phyloP scores from a whole-genome alignment of 1,140 invertebrate species.

The Scaptomyza hsui region DNA sequence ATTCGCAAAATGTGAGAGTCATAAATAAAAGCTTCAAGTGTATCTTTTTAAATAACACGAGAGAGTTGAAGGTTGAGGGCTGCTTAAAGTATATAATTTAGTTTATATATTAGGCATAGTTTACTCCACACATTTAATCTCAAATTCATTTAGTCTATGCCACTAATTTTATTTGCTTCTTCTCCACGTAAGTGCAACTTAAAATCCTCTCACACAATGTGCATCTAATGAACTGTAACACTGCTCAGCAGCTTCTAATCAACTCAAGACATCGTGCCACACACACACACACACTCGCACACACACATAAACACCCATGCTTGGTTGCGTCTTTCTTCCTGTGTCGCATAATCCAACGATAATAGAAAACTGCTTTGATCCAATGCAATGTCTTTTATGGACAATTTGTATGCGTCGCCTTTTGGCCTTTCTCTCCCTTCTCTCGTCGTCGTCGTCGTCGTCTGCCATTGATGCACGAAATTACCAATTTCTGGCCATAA shows the following conservation, averaged over 20 bases:
- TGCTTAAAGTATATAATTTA: too few relatives aligned
- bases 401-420: constrained; percentile 73
- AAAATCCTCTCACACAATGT: constrained; percentile 33
- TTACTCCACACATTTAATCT: too few relatives aligned
- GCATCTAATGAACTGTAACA: constrained; percentile 48
- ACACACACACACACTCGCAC: not conserved
- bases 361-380: constrained; percentile 72
- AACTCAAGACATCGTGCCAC: constrained; percentile 40
- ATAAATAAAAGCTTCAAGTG: constrained; percentile 44
- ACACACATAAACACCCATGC: constrained; percentile 8
- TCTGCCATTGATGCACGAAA: constrained; percentile 69
- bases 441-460: constrained; percentile 26
- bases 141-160: constrained; percentile 26
- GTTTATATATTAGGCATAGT: too few relatives aligned
- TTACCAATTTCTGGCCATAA: constrained; percentile 80
- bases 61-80: not conserved
- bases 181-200: constrained; percentile 2
- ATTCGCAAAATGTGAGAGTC: constrained; percentile 52
- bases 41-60: constrained; percentile 5
- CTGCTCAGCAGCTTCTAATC: constrained; percentile 36
- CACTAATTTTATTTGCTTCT: constrained; percentile 43
- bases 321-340: constrained; percentile 44
- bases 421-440: constrained; percentile 36
- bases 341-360: constrained; percentile 70
- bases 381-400: constrained; percentile 74